phyloP scores from a whole-genome alignment of 2,113 vertebrate species.

The Muntiacus reevesi region DNA sequence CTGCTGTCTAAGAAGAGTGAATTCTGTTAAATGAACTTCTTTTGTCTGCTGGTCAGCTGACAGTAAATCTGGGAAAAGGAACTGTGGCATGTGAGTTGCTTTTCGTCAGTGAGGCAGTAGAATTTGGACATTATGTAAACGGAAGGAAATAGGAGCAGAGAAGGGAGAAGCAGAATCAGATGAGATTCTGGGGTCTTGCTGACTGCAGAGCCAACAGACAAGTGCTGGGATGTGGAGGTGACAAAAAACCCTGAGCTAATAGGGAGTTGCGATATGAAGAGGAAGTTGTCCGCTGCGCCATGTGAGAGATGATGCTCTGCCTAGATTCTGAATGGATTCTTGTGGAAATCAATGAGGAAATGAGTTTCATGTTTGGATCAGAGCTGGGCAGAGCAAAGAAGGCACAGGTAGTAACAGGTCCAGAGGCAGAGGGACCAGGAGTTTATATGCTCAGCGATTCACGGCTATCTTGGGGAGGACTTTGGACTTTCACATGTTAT shows the following conservation, averaged over 20 bases:
- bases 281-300: not conserved
- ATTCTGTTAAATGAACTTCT: not conserved
- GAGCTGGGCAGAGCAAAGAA: not conserved
- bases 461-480: not conserved
- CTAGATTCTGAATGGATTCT: not conserved
- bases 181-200: not conserved
- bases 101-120: not conserved
- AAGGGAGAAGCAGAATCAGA: not conserved
- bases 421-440: not conserved
- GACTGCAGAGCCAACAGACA: not conserved
- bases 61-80: not conserved
- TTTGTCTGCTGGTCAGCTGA: not conserved
- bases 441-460: not conserved
- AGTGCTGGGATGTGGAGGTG: not conserved
- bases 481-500: not conserved
- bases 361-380: not conserved
- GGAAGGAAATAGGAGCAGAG: not conserved
- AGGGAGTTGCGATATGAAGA: not conserved
- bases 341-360: not conserved
- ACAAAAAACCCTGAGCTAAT: not conserved
- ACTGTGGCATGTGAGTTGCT: too few relatives aligned
- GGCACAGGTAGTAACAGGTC: not conserved
- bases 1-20: not conserved
- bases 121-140: not conserved
- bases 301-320: not conserved